Base-by-base conservation (phyloP, 2,113 vertebrate genomes). In the Syrrhaptes paradoxus region DNA sequence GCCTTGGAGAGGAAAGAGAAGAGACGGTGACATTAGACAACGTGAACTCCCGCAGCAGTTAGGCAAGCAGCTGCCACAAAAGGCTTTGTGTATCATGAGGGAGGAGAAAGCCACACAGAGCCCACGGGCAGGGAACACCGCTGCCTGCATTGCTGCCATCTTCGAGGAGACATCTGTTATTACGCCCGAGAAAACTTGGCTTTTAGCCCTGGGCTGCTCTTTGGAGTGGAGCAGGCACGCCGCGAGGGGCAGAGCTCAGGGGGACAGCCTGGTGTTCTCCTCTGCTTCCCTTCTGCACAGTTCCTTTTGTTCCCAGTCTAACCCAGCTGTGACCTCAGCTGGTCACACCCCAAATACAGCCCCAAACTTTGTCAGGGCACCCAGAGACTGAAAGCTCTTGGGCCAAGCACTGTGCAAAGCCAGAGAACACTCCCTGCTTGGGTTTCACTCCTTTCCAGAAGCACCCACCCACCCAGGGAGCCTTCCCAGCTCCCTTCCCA, bases 1-100 rank as follows among this genome's bases (percentile, higher is more conserved):
- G 92, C 98, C 98, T 97, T 87, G 97, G 94, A 66, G 95, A 96
- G 93, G 92, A 94, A 96, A 95, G 94, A 95, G 70, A 82, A 85
- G 63, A 94, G 96, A 95, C 43, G 90, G 91, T 72, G 91, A 68
- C 13, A 41, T 73, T 31, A 89, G 93, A 86, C 48, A 77, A 7
- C 3, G 14, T 13, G 49, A 38, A 43, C 54, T 52, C 10, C 2
- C 49, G 81, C 90, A 87, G 81, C 84, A 75, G 67, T 4, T 26
- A 58, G 66, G 65, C 54, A 49, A 67, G 90, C 49, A 89, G 63
- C 93, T 82, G 90, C 88, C 92, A 87, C 77, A 78, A 81, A 89
- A 82, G 76, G 16, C 72, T 92, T 96, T 94, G 76, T 89, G 88
- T 90, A 89, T 79, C 87, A 62, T 36, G 89, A 91, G 96, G 96